Evolutionary conservation across 2,797 vertebrate species (phyloP).

Genomic region (Varecia variegata): DNA sequence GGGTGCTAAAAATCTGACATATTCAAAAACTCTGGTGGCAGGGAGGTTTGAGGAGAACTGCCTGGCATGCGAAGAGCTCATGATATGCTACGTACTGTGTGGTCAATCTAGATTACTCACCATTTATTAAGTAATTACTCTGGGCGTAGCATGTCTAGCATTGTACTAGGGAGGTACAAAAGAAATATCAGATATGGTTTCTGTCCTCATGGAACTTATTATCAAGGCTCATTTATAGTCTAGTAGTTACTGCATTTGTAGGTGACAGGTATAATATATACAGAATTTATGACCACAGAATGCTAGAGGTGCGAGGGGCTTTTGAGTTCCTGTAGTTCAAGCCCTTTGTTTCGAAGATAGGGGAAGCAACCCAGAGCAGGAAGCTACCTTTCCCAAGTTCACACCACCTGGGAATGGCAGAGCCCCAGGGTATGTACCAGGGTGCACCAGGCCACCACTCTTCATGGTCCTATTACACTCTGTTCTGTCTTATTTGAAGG

Average conservation of each 20-base stretch:
- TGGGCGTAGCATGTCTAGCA: background rate
- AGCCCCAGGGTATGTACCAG: background rate
- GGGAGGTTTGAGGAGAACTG: conserved; percentile 17
- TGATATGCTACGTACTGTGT: background rate
- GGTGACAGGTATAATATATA: background rate
- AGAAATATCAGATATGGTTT: background rate
- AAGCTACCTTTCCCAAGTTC: background rate
- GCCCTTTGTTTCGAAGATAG: background rate
- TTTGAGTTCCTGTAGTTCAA: background rate
- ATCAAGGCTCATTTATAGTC: conserved; percentile 31
- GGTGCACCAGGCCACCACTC: background rate
- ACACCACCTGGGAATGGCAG: background rate
- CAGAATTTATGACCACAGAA: conserved; percentile 7
- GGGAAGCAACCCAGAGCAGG: background rate
- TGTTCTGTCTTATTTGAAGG: background rate
- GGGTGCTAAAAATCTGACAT: conserved; percentile 42
- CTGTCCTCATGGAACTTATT: conserved; percentile 38
- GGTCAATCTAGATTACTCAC: background rate
- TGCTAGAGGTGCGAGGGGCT: background rate
- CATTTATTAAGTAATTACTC: conserved; percentile 25
- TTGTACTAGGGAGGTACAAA: background rate
- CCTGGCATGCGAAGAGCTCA: background rate
- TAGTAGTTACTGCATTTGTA: conserved; percentile 21
- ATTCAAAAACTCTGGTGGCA: background rate
- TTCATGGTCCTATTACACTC: background rate